phyloP scores from a whole-genome alignment of 2,113 vertebrate genomes.

The Poecile atricapillus region DNA sequence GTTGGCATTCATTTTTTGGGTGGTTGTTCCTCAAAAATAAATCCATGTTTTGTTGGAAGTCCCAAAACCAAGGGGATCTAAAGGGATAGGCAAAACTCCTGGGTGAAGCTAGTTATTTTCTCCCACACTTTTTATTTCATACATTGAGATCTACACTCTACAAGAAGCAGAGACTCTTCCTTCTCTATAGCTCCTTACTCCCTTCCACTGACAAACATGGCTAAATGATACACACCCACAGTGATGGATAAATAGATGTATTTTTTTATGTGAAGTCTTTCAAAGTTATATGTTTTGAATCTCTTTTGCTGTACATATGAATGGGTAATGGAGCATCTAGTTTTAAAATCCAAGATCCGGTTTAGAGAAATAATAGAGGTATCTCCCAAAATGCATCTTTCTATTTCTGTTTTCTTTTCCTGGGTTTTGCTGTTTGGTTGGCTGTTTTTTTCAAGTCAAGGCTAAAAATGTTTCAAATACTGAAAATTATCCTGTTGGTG shows the following conservation, averaged over 20 bases:
- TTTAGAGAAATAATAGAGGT: background rate
- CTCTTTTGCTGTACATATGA: background rate
- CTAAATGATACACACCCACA: background rate
- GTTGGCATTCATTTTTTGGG: background rate
- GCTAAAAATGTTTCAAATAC: background rate
- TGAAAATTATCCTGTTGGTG: background rate
- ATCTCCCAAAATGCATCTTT: background rate
- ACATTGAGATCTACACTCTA: background rate
- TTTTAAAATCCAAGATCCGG: background rate
- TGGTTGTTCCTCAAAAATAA: background rate
- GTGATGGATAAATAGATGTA: background rate
- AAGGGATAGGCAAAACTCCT: background rate
- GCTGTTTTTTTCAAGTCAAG: background rate
- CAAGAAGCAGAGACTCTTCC: background rate
- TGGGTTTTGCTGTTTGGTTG: background rate
- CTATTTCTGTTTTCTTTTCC: background rate
- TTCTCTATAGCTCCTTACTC: background rate
- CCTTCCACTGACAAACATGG: background rate
- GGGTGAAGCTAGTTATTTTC: background rate
- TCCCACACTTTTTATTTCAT: background rate
- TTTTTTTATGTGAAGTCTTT: background rate
- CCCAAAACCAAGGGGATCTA: background rate
- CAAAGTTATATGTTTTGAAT: background rate
- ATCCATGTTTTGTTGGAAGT: background rate
- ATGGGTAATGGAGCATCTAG: background rate